These are phyloP conservation scores for Drymonia ruficornis DNA, from an alignment of 2,888 invertebrate genomes.

Conservation along the genomic window DNA sequence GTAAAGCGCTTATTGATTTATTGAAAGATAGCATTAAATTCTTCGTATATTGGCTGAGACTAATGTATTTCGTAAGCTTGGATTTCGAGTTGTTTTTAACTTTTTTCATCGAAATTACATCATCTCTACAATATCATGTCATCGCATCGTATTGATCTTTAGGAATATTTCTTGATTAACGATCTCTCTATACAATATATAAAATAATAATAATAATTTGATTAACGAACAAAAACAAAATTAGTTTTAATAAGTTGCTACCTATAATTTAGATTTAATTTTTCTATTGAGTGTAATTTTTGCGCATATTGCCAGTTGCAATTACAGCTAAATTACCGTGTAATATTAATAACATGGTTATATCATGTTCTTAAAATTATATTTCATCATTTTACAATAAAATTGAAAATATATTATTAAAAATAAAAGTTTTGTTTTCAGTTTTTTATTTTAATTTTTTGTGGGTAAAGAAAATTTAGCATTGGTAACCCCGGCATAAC, in stretches of 20 bases:
- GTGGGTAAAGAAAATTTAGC: constrained; percentile 17
- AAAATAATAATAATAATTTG: background rate
- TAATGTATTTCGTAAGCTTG: background rate
- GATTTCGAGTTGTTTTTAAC: background rate
- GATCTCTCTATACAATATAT: background rate
- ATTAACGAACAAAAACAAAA: background rate
- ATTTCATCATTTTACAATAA: background rate
- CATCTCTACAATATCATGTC: background rate
- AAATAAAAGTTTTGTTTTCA: background rate
- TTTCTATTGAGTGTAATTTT: too few species aligned
- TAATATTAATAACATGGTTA: too few species aligned
- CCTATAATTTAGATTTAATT: too few species aligned
- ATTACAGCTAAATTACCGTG: too few species aligned
- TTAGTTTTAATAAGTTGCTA: background rate
- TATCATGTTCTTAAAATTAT: too few species aligned
- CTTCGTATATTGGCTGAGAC: constrained; percentile 9
- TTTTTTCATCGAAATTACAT: background rate
- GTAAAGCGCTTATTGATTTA: constrained; percentile 7
- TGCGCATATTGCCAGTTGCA: background rate
- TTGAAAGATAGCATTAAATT: constrained; percentile 13
- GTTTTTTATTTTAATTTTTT: background rate
- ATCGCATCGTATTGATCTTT: background rate
- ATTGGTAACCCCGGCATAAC: constrained; percentile 29
- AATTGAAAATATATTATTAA: background rate
- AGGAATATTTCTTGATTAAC: background rate